Evolutionary conservation across 2,797 vertebrate species (phyloP).

Genomic region (Molossus alvarezi): DNA sequence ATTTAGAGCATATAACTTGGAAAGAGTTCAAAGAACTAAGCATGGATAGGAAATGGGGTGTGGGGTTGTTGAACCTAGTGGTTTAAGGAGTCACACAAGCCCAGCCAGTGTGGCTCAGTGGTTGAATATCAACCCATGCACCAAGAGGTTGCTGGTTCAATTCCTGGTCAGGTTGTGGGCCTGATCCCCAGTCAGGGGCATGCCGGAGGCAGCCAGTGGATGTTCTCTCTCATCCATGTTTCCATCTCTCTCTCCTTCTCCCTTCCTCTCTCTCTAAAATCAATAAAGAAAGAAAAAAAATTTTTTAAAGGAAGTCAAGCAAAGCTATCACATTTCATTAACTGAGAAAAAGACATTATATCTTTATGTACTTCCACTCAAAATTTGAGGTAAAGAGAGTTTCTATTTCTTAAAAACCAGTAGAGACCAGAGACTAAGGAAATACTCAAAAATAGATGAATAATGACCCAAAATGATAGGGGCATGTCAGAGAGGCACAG

Average conservation of each 20-base stretch:
- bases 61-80: background rate
- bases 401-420: slow-evolving; percentile 19
- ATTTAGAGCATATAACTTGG: background rate
- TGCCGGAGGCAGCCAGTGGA: background rate
- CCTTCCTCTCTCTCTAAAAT: too few relatives aligned
- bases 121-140: too few relatives aligned
- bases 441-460: background rate
- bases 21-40: background rate
- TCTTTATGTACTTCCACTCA: background rate
- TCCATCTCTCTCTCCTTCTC: too few relatives aligned
- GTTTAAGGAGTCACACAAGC: background rate
- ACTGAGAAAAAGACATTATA: background rate
- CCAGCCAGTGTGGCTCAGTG: too few relatives aligned
- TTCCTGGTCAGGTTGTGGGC: background rate
- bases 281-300: too few relatives aligned
- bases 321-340: background rate
- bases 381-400: background rate
- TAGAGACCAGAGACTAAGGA: background rate
- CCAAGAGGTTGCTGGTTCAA: background rate
- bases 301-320: background rate
- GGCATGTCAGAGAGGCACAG: background rate
- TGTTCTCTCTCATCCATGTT: too few relatives aligned
- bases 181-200: background rate
- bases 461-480: background rate
- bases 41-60: background rate